Evolutionary conservation across 1,140 invertebrate species (phyloP).

Genomic region (Rhynchophorus ferrugineus): DNA sequence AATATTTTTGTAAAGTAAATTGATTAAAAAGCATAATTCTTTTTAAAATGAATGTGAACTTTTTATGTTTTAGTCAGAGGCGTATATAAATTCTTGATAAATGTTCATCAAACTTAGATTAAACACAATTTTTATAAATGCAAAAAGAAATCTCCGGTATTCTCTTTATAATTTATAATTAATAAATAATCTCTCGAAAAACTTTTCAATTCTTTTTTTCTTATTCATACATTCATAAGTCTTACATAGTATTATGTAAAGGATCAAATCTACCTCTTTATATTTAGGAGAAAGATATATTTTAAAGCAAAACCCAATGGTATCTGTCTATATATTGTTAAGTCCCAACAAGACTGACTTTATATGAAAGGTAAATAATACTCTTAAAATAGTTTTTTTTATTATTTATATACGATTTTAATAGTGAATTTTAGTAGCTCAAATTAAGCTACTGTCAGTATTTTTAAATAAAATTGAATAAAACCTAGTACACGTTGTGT

Average conservation of each 20-base stretch:
- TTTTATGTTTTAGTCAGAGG: conserved; percentile 1
- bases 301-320: too few relatives aligned
- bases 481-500: conserved; percentile 11
- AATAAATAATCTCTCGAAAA: conserved; percentile 24
- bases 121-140: conserved; percentile 5
- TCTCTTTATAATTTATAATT: conserved; percentile 21
- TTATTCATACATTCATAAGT: conserved; percentile 6
- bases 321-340: conserved; percentile 10
- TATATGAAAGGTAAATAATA: conserved; percentile 5
- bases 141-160: conserved; percentile 8
- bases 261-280: conserved; percentile 20
- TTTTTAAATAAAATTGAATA: conserved; percentile 21
- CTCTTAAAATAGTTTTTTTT: not conserved
- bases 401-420: not conserved
- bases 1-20: conserved; percentile 19
- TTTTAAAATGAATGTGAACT: too few relatives aligned
- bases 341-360: conserved; percentile 3
- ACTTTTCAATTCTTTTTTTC: conserved; percentile 16
- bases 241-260: conserved; percentile 9
- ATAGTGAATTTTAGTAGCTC: conserved; percentile 14
- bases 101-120: conserved; percentile 6
- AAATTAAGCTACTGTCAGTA: conserved; percentile 16
- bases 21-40: conserved; percentile 4
- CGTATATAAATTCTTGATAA: not conserved
- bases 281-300: conserved; percentile 7